Conservation (phyloP, 2,797 vertebrate species). For the Manis javanica region DNA sequence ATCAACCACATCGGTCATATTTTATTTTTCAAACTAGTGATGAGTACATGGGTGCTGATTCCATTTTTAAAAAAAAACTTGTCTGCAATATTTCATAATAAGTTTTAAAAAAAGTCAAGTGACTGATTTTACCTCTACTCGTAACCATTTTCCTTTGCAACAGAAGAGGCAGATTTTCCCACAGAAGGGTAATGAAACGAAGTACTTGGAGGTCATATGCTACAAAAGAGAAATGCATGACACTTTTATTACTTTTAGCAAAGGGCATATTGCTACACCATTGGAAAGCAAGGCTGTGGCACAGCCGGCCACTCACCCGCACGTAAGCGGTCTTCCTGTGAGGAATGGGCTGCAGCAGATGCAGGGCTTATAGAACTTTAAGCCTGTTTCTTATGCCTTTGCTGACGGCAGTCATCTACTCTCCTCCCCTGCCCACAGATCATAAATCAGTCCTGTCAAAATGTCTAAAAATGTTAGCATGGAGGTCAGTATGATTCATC, state of each 20-base stretch:
- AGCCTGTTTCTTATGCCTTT: background rate
- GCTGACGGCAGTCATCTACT: background rate
- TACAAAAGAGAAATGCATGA: slow-evolving; percentile 77
- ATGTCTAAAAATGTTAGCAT: background rate
- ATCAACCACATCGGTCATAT: background rate
- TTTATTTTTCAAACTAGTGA: background rate
- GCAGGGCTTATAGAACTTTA: background rate
- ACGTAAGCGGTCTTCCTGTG: background rate
- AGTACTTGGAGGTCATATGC: slow-evolving; percentile 89
- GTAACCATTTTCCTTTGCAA: slow-evolving; percentile 93
- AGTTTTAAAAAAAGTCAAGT: slow-evolving; percentile 13
- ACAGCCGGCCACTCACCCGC: accelerated
- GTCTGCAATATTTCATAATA: slow-evolving; percentile 6
- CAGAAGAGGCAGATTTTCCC: slow-evolving; percentile 94
- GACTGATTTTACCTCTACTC: slow-evolving; percentile 91
- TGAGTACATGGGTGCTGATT: background rate
- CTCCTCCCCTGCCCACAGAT: background rate
- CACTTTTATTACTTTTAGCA: background rate
- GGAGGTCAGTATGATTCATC: background rate
- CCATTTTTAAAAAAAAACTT: background rate
- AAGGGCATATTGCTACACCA: background rate
- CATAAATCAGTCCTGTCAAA: background rate
- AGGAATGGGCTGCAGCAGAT: background rate
- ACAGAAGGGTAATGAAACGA: slow-evolving; percentile 92
- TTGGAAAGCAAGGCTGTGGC: background rate